Base-by-base conservation (phyloP, 2,797 vertebrate species). In the Psittacula derbiana region DNA sequence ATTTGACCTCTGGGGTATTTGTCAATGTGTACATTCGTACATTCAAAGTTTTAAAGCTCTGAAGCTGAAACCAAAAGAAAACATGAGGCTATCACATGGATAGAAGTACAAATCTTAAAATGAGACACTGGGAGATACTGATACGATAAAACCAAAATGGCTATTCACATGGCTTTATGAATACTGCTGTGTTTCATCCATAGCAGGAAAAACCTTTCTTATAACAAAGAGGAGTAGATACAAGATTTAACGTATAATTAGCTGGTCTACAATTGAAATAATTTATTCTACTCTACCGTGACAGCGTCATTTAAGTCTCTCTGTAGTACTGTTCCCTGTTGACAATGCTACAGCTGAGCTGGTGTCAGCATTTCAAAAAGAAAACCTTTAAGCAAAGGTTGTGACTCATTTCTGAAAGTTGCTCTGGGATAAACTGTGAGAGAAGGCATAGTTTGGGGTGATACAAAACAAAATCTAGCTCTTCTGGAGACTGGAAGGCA, bases 201-300 rank as follows among this genome's bases (percentile, higher is more conserved):
- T 25, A 64, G 60, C 12, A 57, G 41, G 46, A 60, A 70, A 76
- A 94, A 74, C 17, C 16, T 88, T 88, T 72, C n/a, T 69, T 78
- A 8, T 27, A 65, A 60, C 16, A 74, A 62, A 73, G 65, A 91
- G 16, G 10, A 73, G 36, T 47, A 87, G 65, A 43, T 53, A 88
- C 16, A 46, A 91, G 75, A 88, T 61, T 86, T 80, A 65, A 69
- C 49, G 7, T 82, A 90, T 92, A 97, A 96, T 97, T 97, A 96
- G 62, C 86, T 95, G 88, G 62, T 95, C 97, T 97, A 73, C 91
- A 96, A 74, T 92, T 96, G 93, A 92, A 96, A 96, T 94, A 65
- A 91, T 73, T 95, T 93, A 88, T 97, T 96, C 90, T 86, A 14
- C 36, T 92, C 93, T 94, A 12, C 1, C 1, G 0, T 61, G 82